Evolutionary conservation across 2,888 invertebrate genomes (phyloP), one percentile per base, ranked within the genome.

Genomic region (Dolichomitus sp.): DNA sequence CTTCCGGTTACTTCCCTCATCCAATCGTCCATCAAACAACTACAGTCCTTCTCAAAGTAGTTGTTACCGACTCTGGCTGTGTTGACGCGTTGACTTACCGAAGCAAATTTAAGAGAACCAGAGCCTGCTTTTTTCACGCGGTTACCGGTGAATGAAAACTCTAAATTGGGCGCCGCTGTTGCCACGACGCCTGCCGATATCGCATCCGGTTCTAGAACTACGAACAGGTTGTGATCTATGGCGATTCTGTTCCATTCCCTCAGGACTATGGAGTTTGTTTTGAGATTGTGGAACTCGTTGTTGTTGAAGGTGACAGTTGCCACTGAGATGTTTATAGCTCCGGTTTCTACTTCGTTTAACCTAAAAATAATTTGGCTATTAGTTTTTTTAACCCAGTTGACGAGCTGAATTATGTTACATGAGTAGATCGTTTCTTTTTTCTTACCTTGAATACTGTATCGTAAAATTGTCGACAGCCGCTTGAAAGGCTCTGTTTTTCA

Each of bases 211-310:
- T 95, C 95, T 27, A 97, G 91, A 54, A 94, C 94, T 68, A 95
- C 94, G 90, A 97, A 97, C 11, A 95, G 95, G 90, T 97, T 97
- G 87, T 95, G 94, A 85, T 96, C 95, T 88, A 97, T 95, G 63
- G 93, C 92, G 37, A 97, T 94, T 87, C 94, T 95, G 89, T 96
- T 96, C 96, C 96, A 97, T 9, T 95, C 95, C 48, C 95, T 94
- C n/a, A 97, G 92, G 30, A 95, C 94, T 75, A 97, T 95, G n/a
- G 96, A 96, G 75, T 94, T 94, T 11, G 94, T 93, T 74, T 94
- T 94, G 50, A 97, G 94, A 63, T 93, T 94, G 72, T 94, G 94
- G 87, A 97, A 96, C 87, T 95, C 94, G 91, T 96, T 96, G 90
- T 95, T 95, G 81, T 94, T 92, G 74, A 97, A 95, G 33, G 94